Conservation (phyloP, 2,888 invertebrate species). For the Volucella inflata region DNA sequence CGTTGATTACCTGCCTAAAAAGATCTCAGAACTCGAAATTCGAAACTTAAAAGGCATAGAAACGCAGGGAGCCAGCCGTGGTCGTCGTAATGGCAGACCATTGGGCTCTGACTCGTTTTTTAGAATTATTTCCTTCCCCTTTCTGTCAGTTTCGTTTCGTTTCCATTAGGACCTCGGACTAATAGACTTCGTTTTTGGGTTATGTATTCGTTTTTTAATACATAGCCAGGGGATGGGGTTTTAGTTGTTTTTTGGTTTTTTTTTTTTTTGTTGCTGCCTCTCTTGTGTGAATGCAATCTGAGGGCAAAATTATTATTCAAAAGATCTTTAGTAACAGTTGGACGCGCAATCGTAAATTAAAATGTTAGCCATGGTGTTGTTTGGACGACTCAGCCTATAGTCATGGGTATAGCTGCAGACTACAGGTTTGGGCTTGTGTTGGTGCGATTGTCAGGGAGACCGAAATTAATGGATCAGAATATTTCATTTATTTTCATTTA, state of each 20-base stretch:
- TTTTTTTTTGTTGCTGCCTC: neutral
- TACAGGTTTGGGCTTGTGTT: slow-evolving; percentile 12
- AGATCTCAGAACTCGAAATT: neutral
- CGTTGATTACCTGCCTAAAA: slow-evolving; percentile 66
- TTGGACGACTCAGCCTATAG: neutral
- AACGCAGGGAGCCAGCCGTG: slow-evolving; percentile 22
- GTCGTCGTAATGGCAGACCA: slow-evolving; percentile 52
- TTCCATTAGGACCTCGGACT: slow-evolving; percentile 61
- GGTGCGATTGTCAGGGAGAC: slow-evolving; percentile 23
- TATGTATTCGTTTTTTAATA: neutral
- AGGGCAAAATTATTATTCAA: slow-evolving; percentile 74
- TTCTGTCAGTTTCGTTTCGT: slow-evolving; percentile 32
- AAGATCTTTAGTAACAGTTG: slow-evolving; percentile 74
- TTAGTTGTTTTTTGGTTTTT: no score
- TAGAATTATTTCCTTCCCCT: slow-evolving; percentile 39
- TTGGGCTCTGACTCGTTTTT: slow-evolving; percentile 52
- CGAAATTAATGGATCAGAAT: slow-evolving; percentile 73
- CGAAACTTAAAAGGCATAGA: slow-evolving; percentile 4
- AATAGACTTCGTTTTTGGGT: slow-evolving; percentile 44
- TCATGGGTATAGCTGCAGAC: neutral
- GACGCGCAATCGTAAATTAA: slow-evolving; percentile 75
- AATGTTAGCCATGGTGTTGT: slow-evolving; percentile 70
- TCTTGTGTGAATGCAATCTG: slow-evolving; percentile 43
- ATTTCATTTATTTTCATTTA: slow-evolving; percentile 75
- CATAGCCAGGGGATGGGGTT: slow-evolving; percentile 35